Evolutionary conservation across 1,140 invertebrate species (phyloP).

Genomic region (Bombyx mandarina): DNA sequence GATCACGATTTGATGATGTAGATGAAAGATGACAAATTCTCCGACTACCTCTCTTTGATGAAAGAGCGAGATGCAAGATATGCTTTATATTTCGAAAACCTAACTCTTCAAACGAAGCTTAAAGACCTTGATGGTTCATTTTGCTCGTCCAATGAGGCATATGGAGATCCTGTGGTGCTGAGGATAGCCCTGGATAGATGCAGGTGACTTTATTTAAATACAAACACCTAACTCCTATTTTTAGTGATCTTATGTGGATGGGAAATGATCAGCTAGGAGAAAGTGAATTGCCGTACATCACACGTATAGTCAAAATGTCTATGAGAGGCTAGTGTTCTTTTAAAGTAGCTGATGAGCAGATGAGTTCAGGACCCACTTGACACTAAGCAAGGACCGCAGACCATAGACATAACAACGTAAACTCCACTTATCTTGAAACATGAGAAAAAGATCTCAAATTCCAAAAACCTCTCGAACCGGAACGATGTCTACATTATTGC

Average conservation of each 20-base stretch:
- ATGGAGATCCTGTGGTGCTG: conserved; percentile 51
- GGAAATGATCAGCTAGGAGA: neutral
- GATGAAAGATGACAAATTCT: conserved; percentile 49
- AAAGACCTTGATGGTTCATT: conserved; percentile 39
- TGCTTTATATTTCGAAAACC: conserved; percentile 58
- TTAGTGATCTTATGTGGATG: no score
- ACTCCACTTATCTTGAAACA: no score
- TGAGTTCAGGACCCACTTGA: no score
- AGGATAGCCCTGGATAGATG: conserved; percentile 54
- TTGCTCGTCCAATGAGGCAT: conserved; percentile 15
- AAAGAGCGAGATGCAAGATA: conserved; percentile 56
- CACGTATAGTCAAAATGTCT: neutral
- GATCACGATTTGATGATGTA: conserved; percentile 5
- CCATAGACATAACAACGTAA: no score
- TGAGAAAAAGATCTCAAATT: no score
- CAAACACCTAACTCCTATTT: neutral
- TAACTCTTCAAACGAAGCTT: conserved; percentile 45
- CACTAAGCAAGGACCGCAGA: no score
- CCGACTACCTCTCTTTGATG: conserved; percentile 49
- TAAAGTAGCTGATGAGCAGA: no score
- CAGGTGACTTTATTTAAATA: conserved; percentile 28
- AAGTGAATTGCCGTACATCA: neutral
- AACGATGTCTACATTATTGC: no score
- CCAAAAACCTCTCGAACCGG: no score
- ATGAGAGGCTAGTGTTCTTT: no score